phyloP scores from a whole-genome alignment of 2,888 invertebrate genomes.

The Catocala fraxini region DNA sequence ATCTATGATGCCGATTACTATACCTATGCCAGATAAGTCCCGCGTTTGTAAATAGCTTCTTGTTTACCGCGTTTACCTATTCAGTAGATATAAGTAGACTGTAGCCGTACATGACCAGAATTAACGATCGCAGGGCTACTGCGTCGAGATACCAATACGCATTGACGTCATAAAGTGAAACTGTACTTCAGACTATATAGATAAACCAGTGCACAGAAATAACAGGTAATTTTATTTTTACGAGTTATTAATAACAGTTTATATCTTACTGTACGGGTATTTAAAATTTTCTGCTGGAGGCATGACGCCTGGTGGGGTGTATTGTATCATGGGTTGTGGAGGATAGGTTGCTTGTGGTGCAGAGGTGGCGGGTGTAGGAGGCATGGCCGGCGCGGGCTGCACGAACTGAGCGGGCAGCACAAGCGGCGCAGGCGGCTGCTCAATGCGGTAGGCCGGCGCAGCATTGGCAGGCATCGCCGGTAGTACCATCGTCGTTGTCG shows the following conservation, averaged over 20 bases:
- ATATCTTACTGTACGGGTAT: constrained; percentile 45
- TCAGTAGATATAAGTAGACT: not conserved
- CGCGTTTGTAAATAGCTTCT: not conserved
- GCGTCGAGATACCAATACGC: not conserved
- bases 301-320: constrained; percentile 8
- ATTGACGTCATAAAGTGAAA: not conserved
- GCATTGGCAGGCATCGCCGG: too few relatives aligned
- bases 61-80: not conserved
- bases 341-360: not conserved
- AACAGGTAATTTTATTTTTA: constrained; percentile 7
- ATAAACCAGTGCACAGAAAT: not conserved
- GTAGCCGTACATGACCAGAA: not conserved
- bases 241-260: constrained; percentile 6
- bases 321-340: not conserved
- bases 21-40: not conserved
- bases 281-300: constrained; percentile 29
- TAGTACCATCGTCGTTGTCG: too few relatives aligned
- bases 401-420: not conserved
- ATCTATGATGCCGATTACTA: too few relatives aligned
- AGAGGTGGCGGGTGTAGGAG: not conserved
- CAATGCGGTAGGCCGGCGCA: not conserved
- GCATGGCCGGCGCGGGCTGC: not conserved
- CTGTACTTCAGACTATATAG: not conserved
- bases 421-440: not conserved
- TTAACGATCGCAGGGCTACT: not conserved